Base-by-base conservation (phyloP, 2,797 vertebrate genomes). In the Dromococcyx pavoninus region DNA sequence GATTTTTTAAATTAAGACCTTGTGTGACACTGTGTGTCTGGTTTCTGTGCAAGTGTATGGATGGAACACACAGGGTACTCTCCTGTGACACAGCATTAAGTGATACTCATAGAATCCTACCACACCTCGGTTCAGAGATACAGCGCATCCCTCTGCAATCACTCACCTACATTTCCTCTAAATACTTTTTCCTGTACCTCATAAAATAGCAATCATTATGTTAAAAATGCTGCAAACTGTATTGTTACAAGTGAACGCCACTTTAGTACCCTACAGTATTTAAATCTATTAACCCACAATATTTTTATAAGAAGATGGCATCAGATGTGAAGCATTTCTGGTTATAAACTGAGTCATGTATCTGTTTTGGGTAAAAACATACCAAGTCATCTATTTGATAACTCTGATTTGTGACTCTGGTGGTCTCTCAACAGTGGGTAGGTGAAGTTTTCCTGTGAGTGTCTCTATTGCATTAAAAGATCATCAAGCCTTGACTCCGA, bases 61-160 rank as follows among this genome's bases (percentile, higher is more conserved):
- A 61, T 96, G 92, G 96, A 97, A 96, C 93, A 88, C 93, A 88
- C 71, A 90, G 28, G 93, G 85, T 97, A 96, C 96, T 92, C 81
- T 95, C 41, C 91, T 89, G 11, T 91, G 74, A 87, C 84, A 83
- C 77, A 92, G 78, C 80, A 82, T 96, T 95, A 70, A 67, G 86
- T 66, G 25, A 85, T 88, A 86, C 30, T 91, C 56, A 19, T 53
- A 93, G 91, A 95, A 93, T 88, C 62, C 73, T 72, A 84, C 81
- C 89, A 84, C 94, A 94, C 90, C 82, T 96, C 91, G 89, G 89
- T 97, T 97, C 96, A 97, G 97, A 94, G 93, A 91, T 95, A 87
- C 17, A 82, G 58, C 72, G 46, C 87, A 43, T 93, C 91, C 50
- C 57, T 80, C 13, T 70, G 11, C 69, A 73, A 30, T 93, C 81